phyloP scores from a whole-genome alignment of 2,888 invertebrate species.

The Synanthedon andrenaeformis region DNA sequence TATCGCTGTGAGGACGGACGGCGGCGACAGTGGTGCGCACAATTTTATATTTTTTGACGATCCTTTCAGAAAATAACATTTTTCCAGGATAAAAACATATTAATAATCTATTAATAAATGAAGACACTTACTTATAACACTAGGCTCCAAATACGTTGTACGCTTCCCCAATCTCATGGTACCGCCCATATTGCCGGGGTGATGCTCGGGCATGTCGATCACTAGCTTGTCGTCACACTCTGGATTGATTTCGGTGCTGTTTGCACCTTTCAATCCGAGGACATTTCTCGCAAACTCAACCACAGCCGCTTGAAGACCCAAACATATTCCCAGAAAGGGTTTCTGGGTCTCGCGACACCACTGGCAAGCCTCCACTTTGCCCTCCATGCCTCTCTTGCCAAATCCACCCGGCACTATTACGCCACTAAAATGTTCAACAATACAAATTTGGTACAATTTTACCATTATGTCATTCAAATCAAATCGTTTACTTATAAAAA shows the following conservation, averaged over 20 bases:
- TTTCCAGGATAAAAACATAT: no score
- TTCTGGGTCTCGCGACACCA: slow-evolving; percentile 93
- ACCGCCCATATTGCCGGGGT: slow-evolving; percentile 92
- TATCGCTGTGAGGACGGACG: no score
- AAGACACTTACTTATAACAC: slow-evolving; percentile 71
- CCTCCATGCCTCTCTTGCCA: slow-evolving; percentile 94
- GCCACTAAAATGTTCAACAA: slow-evolving; percentile 72
- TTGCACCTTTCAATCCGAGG: slow-evolving; percentile 80
- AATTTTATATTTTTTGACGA: no score
- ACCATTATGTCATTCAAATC: neutral
- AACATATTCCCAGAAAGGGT: slow-evolving; percentile 95
- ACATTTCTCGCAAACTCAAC: slow-evolving; percentile 95
- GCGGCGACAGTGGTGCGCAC: no score
- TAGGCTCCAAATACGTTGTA: slow-evolving; percentile 81
- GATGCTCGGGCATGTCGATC: slow-evolving; percentile 99
- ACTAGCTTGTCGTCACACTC: slow-evolving; percentile 83
- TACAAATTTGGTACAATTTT: neutral
- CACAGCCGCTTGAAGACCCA: slow-evolving; percentile 97
- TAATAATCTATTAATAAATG: neutral
- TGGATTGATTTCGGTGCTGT: slow-evolving; percentile 87
- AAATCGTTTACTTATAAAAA: neutral
- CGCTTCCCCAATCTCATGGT: slow-evolving; percentile 98
- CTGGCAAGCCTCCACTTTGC: slow-evolving; percentile 92
- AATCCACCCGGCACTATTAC: slow-evolving; percentile 98
- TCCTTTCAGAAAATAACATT: no score